A percentile compares a stretch with the other conserved stretches of the same genome.
These are phyloP conservation scores for Stercorarius parasiticus DNA, from an alignment of 2,113 vertebrate species.

Conservation along the genomic window DNA sequence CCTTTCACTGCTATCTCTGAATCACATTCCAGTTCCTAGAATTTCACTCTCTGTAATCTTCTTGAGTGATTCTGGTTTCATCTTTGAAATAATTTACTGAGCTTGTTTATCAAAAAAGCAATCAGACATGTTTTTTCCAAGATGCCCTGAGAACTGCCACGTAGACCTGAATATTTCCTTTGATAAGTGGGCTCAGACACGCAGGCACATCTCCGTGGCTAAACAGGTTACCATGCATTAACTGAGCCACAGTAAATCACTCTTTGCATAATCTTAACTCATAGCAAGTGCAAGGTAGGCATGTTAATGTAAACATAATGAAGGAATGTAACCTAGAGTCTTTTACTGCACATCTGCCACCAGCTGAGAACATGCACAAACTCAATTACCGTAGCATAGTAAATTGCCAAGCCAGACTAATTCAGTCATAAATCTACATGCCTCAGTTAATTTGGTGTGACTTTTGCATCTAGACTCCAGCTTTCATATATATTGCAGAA, in stretches of 20 bases:
- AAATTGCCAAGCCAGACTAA: not conserved
- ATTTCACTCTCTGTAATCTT: not conserved
- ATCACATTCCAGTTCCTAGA: not conserved
- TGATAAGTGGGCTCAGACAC: not conserved
- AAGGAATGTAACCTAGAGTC: not conserved
- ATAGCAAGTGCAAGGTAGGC: not conserved
- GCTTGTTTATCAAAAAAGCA: not conserved
- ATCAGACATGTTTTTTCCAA: not conserved
- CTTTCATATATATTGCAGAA: not conserved
- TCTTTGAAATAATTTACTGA: not conserved
- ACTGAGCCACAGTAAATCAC: not conserved
- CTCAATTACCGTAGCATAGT: not conserved
- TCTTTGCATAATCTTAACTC: not conserved
- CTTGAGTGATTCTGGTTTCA: not conserved
- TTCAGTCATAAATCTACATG: not conserved
- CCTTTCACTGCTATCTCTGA: not conserved
- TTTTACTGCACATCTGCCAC: not conserved
- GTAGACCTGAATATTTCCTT: not conserved
- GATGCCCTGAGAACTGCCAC: not conserved
- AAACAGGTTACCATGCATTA: not conserved
- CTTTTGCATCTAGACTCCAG: not conserved
- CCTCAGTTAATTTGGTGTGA: not conserved
- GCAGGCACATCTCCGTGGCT: not conserved
- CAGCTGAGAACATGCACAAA: not conserved
- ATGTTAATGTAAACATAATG: not conserved